Evolutionary conservation across 30 jellyfish, hydroid and myxozoan species (phyloP).

Genomic region (Catostylus mosaicus): DNA sequence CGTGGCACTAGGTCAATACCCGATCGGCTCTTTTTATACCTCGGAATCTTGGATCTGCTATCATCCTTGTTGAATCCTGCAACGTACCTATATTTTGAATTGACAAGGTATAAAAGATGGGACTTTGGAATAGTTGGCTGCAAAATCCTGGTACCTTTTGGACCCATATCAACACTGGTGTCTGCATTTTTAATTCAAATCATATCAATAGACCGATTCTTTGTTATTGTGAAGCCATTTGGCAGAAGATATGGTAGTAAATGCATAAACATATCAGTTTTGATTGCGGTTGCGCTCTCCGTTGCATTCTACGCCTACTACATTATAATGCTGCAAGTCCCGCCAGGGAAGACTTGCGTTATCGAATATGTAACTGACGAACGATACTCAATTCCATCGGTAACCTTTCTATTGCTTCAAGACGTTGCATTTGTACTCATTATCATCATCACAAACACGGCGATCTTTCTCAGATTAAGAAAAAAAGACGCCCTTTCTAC

Average conservation of each 20-base stretch:
- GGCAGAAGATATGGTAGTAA: slow-evolving; percentile 51
- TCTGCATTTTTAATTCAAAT: slow-evolving; percentile 84
- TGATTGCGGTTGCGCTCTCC: slow-evolving; percentile 45
- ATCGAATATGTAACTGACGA: slow-evolving; percentile 29
- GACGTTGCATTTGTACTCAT: slow-evolving; percentile 61
- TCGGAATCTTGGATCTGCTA: slow-evolving; percentile 77
- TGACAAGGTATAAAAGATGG: slow-evolving; percentile 75
- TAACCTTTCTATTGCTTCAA: slow-evolving; percentile 55
- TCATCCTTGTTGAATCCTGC: slow-evolving; percentile 88
- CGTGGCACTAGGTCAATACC: slow-evolving; percentile 75
- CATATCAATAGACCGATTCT: slow-evolving; percentile 84
- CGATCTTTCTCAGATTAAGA: slow-evolving; percentile 9
- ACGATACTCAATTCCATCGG: slow-evolving; percentile 66
- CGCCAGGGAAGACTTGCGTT: slow-evolving; percentile 29
- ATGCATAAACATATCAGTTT: slow-evolving; percentile 47
- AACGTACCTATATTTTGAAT: slow-evolving; percentile 61
- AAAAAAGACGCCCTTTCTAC: slow-evolving; percentile 22
- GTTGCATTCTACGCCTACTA: slow-evolving; percentile 56
- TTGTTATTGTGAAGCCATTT: slow-evolving; percentile 83
- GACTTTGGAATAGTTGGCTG: slow-evolving; percentile 91
- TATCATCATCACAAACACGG: slow-evolving; percentile 69
- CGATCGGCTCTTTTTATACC: slow-evolving; percentile 71
- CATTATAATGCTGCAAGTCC: slow-evolving; percentile 23
- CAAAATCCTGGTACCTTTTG: slow-evolving; percentile 71
- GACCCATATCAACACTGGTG: slow-evolving; percentile 73